A percentile compares a stretch with the other conserved stretches of the same genome.
These are phyloP conservation scores for Coreoperca whiteheadi DNA, from an alignment of 2,113 vertebrate species.

Conservation along the genomic window DNA sequence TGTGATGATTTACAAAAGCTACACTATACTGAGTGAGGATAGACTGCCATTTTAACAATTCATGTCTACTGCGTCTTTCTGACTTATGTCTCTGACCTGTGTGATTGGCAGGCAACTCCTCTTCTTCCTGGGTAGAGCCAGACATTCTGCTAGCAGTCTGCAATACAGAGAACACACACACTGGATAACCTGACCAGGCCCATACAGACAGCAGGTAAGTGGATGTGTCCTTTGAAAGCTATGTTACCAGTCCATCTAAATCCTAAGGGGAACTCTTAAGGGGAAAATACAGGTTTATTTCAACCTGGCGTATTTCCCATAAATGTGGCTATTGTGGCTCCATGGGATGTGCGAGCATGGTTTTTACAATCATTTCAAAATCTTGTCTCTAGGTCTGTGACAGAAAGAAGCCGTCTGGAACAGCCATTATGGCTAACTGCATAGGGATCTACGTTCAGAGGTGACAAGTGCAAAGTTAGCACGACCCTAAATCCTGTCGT, in stretches of 20 bases:
- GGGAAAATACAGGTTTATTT: neutral
- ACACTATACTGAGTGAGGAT: neutral
- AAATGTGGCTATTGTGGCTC: neutral
- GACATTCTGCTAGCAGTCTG: slow-evolving; percentile 64
- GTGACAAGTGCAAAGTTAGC: neutral
- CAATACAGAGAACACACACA: slow-evolving; percentile 21
- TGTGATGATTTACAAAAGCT: neutral
- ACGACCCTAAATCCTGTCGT: neutral
- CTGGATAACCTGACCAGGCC: neutral
- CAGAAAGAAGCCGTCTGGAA: neutral
- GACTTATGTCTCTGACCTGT: slow-evolving; percentile 63
- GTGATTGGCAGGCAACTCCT: slow-evolving; percentile 65
- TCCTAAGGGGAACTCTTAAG: neutral
- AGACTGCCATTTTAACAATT: neutral
- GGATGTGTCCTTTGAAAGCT: neutral
- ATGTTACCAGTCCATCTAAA: neutral
- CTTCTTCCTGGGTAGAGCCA: slow-evolving; percentile 50
- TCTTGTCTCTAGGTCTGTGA: neutral
- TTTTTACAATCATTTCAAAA: neutral
- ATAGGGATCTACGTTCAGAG: neutral
- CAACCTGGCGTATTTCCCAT: neutral
- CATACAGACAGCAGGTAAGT: neutral
- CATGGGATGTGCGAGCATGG: neutral
- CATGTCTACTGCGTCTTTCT: neutral
- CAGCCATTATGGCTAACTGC: neutral